Evolutionary conservation across 2,113 vertebrate species (phyloP), one percentile per base, ranked within the genome.

Genomic region (Pyrgilauda ruficollis): DNA sequence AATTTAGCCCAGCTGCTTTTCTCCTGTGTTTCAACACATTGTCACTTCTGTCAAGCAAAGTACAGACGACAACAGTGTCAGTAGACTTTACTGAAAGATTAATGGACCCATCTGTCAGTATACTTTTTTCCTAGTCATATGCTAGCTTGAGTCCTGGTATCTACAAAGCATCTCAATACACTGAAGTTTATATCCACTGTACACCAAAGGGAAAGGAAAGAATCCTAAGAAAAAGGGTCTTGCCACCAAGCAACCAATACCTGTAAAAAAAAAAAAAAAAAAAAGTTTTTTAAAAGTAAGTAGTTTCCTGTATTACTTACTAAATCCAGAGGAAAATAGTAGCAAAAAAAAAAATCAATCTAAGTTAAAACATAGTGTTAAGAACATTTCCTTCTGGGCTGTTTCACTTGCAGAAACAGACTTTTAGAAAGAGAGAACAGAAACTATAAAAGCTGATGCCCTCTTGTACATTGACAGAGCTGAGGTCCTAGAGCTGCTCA

Each of bases 61-160:
- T 55, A 64, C 39, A 56, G 49, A 68, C 47, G 61, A 84, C 55
- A 87, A 49, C 3, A 68, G 10, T 56, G 74, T 78, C 62, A 52
- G 62, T 59, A 87, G 20, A 64, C 8, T 76, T 92, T 35, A 72
- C 27, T 76, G 70, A 89, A 95, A 89, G 64, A 66, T 86, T 74
- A 93, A 91, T 49, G 35, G 43, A 11, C 35, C 70, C 56, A 63
- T 91, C 69, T 90, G 35, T 63, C 74, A 63, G 35, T 30, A 75
- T 1, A 5, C 6, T 75, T 53, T 15, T 53, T 72, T 55, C 31
- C 35, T 70, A n/a, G 37, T 62, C 50, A 53, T 43, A 41, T 49
- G 35, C 24, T 55, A 79, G 20, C 52, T 50, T 72, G 47, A n/a
- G 14, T 58, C 30, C 7, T 50, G 30, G 8, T 35, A 47, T 52